Conservation (phyloP, 2,888 invertebrate species). For the Drosophila pseudotalamancana region DNA sequence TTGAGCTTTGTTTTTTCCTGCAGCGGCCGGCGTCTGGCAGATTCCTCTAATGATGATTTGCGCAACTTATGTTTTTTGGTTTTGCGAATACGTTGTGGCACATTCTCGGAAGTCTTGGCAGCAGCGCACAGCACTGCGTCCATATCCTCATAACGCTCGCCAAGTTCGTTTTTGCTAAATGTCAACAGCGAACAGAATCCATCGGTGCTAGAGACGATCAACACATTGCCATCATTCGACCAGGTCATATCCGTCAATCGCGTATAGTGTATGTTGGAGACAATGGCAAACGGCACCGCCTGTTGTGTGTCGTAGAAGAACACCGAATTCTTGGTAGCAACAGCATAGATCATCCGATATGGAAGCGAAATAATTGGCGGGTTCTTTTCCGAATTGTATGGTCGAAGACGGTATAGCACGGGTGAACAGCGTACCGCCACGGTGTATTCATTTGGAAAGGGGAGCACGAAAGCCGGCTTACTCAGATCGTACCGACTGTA, state of each 20-base stretch:
- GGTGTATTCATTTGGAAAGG: conserved; percentile 92
- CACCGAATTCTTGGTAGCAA: conserved; percentile 94
- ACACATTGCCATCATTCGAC: conserved; percentile 91
- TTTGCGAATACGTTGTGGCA: conserved; percentile 40
- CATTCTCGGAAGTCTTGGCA: conserved; percentile 55
- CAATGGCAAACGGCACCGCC: conserved; percentile 89
- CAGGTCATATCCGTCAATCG: conserved; percentile 94
- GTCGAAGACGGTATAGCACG: conserved; percentile 87
- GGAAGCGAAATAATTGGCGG: conserved; percentile 87
- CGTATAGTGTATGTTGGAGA: conserved; percentile 95
- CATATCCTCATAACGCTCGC: conserved; percentile 84
- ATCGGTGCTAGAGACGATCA: conserved; percentile 94
- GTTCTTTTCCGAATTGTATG: conserved; percentile 83
- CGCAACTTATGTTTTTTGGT: conserved; percentile 62
- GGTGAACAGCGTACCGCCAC: conserved; percentile 94
- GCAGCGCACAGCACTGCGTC: conserved; percentile 80
- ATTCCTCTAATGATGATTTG: conserved; percentile 60
- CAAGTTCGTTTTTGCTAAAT: conserved; percentile 91
- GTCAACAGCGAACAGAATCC: conserved; percentile 94
- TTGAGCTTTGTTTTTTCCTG: conserved; percentile 52
- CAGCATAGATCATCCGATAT: conserved; percentile 94
- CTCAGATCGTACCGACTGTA: conserved; percentile 87
- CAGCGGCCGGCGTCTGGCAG: conserved; percentile 35
- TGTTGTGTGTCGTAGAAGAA: conserved; percentile 95
- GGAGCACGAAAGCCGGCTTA: conserved; percentile 91